Conservation (phyloP, 2,888 invertebrate species). For the Furcula furcula region DNA sequence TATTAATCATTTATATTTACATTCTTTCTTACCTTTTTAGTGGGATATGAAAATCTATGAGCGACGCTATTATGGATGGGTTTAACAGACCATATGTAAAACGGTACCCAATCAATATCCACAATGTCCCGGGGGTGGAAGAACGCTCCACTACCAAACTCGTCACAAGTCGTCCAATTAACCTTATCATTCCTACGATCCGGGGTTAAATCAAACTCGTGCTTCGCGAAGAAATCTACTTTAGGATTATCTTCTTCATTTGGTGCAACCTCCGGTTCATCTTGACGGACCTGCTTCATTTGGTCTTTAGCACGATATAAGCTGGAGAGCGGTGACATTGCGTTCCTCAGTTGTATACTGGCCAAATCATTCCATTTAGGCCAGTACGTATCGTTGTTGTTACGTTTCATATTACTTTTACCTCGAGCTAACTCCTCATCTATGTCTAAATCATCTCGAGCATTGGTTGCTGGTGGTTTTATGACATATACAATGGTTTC, state of each 20-base stretch:
- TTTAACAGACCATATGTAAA: conserved; percentile 51
- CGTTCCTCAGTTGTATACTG: conserved; percentile 28
- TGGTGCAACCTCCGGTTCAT: no score
- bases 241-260: not conserved
- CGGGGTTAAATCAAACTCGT: conserved; percentile 16
- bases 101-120: conserved; percentile 55
- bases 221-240: conserved; percentile 12
- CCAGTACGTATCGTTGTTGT: not conserved
- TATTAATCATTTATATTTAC: no score
- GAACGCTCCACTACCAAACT: conserved; percentile 41
- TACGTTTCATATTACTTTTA: not conserved
- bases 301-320: not conserved
- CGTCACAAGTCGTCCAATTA: conserved; percentile 55
- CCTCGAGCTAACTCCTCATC: conserved; percentile 3
- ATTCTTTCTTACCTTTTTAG: conserved; percentile 50
- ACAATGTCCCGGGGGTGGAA: conserved; percentile 56
- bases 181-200: not conserved
- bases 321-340: conserved; percentile 1
- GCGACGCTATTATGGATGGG: conserved; percentile 13
- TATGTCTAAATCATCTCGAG: not conserved
- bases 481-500: not conserved
- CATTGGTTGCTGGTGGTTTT: not conserved
- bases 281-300: no score
- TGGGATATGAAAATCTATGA: conserved; percentile 50
- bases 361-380: conserved; percentile 31